These are phyloP conservation scores for Merops nubicus DNA, from an alignment of 2,113 vertebrate genomes.

Conservation along the genomic window DNA sequence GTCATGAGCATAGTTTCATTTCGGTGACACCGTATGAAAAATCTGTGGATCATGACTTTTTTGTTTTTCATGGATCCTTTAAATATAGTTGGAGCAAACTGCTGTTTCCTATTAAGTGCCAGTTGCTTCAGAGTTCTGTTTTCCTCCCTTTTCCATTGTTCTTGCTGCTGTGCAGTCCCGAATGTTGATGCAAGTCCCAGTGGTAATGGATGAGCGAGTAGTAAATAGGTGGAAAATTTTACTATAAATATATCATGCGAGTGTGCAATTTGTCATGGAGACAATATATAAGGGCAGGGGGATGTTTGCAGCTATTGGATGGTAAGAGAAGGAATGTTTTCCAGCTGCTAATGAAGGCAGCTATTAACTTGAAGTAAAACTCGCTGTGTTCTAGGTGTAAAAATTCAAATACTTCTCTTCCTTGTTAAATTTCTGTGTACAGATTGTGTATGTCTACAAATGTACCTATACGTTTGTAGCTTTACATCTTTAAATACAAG, in stretches of 20 bases:
- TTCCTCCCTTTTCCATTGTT: constrained; percentile 16
- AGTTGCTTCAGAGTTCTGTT: not conserved
- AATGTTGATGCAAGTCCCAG: not conserved
- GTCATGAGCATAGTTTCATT: not conserved
- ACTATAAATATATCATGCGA: not conserved
- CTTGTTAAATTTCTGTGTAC: not conserved
- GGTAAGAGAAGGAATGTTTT: not conserved
- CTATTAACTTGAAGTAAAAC: not conserved
- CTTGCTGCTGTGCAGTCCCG: not conserved
- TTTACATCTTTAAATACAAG: not conserved
- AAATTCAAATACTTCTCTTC: not conserved
- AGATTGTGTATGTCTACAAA: not conserved
- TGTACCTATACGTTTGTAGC: not conserved
- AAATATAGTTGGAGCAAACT: not conserved
- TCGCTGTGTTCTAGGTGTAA: not conserved
- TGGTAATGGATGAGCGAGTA: not conserved
- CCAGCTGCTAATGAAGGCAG: not conserved
- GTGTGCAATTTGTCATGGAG: not conserved
- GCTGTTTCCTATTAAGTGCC: not conserved
- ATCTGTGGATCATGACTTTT: not conserved
- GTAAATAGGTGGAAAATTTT: not conserved
- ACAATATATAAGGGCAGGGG: not conserved
- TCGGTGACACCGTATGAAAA: accelerated
- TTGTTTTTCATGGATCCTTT: not conserved
- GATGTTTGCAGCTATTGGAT: not conserved